Conservation (phyloP, 2,797 vertebrate species). For the Semaprochilodus insignis region DNA sequence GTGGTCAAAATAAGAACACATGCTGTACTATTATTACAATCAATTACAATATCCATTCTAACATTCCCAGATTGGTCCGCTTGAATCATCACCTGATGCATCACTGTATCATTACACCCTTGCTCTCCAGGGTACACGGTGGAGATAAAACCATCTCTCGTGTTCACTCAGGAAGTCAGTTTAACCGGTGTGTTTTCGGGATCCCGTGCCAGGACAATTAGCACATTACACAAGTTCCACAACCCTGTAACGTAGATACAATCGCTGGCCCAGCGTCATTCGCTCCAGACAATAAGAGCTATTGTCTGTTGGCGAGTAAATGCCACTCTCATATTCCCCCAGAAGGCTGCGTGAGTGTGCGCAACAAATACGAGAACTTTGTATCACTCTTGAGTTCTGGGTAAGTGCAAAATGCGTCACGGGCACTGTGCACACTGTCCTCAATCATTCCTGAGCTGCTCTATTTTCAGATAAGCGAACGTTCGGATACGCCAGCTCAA, state of each 20-base stretch:
- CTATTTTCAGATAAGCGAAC: conserved; percentile 41
- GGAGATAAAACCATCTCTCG: neutral
- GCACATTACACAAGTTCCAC: conserved; percentile 37
- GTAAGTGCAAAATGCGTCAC: conserved; percentile 46
- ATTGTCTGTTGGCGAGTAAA: conserved; percentile 51
- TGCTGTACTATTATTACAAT: no score
- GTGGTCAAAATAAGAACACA: no score
- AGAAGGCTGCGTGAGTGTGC: conserved; percentile 11
- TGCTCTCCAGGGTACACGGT: neutral
- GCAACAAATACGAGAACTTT: conserved; percentile 26
- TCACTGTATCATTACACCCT: no score
- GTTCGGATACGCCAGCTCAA: conserved; percentile 20
- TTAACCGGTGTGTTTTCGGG: neutral
- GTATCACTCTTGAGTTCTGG: conserved; percentile 23
- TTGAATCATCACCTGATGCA: no score
- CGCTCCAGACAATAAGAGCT: conserved; percentile 47
- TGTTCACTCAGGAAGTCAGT: neutral
- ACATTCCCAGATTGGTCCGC: no score
- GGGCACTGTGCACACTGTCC: neutral
- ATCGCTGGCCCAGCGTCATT: conserved; percentile 45
- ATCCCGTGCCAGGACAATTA: conserved; percentile 37
- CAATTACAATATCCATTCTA: no score
- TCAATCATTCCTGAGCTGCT: conserved; percentile 19
- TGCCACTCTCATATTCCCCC: conserved; percentile 27
- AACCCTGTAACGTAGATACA: conserved; percentile 39